phyloP scores from a whole-genome alignment of 2,888 invertebrate genomes.

The Criorhina ranunculi region DNA sequence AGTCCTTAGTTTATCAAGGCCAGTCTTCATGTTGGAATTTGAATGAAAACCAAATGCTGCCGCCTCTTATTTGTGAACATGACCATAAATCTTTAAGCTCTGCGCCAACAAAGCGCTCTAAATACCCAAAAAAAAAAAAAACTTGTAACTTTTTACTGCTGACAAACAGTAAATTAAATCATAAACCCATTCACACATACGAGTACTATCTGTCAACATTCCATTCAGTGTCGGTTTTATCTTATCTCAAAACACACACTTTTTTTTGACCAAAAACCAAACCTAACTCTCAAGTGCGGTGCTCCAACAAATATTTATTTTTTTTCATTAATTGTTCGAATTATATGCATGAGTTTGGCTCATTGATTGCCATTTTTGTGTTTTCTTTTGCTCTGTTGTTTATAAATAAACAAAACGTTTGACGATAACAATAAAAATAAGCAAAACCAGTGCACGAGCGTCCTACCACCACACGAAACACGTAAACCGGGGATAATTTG shows the following conservation, averaged over 20 bases:
- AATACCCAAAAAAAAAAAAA: not conserved
- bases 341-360: constrained; percentile 2
- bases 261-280: constrained; percentile 7
- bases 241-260: constrained; percentile 12
- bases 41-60: no score
- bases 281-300: not conserved
- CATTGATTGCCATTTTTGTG: constrained; percentile 9
- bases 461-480: constrained; percentile 15
- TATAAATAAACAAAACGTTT: constrained; percentile 26
- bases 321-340: constrained; percentile 10
- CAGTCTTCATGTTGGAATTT: no score
- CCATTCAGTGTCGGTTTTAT: constrained; percentile 17
- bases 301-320: constrained; percentile 5
- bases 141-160: not conserved
- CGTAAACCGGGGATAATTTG: constrained; percentile 39
- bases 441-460: not conserved
- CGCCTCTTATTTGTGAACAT: no score
- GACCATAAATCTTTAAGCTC: no score
- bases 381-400: not conserved
- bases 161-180: not conserved
- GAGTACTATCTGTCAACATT: not conserved
- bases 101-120: no score
- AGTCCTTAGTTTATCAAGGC: no score
- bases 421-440: constrained; percentile 16
- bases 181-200: not conserved